Conservation (phyloP, 2,113 vertebrate species). For the Megaptera novaeangliae region DNA sequence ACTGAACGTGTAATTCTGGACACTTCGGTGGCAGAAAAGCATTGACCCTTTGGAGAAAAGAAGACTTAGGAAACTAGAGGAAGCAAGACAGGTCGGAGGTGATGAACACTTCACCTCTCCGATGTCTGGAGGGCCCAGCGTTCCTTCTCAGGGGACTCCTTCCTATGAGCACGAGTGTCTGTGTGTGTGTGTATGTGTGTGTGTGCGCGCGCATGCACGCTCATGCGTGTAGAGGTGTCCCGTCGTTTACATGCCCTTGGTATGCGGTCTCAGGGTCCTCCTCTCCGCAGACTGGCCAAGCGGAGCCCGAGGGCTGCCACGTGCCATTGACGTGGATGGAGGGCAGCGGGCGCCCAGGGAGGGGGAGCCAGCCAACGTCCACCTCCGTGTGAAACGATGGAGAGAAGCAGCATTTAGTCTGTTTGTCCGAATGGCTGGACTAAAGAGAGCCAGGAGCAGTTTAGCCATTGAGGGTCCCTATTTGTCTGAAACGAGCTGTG, state of each 20-base stretch:
- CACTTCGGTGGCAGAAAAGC: fast-evolving
- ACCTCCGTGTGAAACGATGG: not conserved
- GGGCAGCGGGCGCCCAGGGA: fast-evolving
- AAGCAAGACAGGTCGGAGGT: not conserved
- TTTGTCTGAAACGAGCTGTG: too few relatives aligned
- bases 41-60: not conserved
- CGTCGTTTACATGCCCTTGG: fast-evolving
- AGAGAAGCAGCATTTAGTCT: fast-evolving
- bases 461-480: fast-evolving
- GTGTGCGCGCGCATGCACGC: fast-evolving
- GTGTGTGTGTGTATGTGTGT: not conserved
- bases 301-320: not conserved
- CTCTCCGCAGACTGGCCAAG: not conserved
- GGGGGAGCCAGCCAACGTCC: not conserved
- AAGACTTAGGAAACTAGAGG: fast-evolving
- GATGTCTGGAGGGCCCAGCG: fast-evolving
- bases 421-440: not conserved
- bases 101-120: fast-evolving
- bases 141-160: not conserved
- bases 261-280: not conserved
- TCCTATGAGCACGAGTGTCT: not conserved
- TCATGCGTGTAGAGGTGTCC: not conserved
- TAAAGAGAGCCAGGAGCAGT: fast-evolving
- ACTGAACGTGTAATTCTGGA: fast-evolving
- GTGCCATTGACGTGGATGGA: fast-evolving